Base-by-base conservation (phyloP, 1,140 invertebrate species). In the Hesperophylax magnus region DNA sequence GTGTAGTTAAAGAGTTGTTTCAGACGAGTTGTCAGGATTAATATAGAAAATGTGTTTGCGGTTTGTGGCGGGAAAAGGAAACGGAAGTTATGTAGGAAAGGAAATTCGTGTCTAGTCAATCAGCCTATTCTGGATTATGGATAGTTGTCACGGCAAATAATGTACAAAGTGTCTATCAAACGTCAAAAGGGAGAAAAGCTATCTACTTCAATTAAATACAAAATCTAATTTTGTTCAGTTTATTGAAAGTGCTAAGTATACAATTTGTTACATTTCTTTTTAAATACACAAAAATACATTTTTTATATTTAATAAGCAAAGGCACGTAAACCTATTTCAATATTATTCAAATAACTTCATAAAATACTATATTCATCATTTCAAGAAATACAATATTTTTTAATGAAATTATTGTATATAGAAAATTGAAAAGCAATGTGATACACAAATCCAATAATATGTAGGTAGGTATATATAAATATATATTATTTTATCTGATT, bases 181-280 rank as follows among this genome's bases (percentile, higher is more conserved):
- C 56, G 20, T 58, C 56, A 67, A 24, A 72, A 31, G 72, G 53
- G 47, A 22, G 52, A 52, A n/a, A n/a, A n/a, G 22, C 8, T 47
- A 72, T 47, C 27, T 31, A 56, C 58, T 31, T 78, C 47, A 78
- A 71, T 78, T 52, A 78, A 78, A 78, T 78, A 78, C 77, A 71
- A 53, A 20, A 56, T 61, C 52, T 78, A 77, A 65, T 54, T 69
- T 52, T 78, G 63, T 78, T 56, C 71, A 78, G 47, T 78, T 78
- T 78, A 78, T 78, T 78, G 34, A 71, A 65, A 78, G 77, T 78
- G 77, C 77, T 78, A 69, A 34, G 60, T 27, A 78, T 78, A 78
- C 77, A 78, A 67, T 78, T 39, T 78, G 34, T 52, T 54, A 78
- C 65, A 78, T 56, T 18, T 78, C 15, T 31, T 20, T 75, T 75